Base-by-base conservation (phyloP, 2,888 invertebrate species). In the Lypha dubia region DNA sequence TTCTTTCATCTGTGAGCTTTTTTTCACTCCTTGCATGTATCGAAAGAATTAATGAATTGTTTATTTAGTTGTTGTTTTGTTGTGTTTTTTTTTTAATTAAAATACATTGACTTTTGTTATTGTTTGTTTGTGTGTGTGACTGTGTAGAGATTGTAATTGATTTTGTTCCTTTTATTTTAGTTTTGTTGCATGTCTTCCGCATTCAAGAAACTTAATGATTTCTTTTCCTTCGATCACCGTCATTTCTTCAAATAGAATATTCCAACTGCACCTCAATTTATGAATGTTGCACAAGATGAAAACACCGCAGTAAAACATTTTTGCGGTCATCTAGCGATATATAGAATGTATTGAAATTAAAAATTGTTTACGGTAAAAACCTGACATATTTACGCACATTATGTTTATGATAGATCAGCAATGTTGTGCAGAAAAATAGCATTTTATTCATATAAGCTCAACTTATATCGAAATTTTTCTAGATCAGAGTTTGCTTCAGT, bases 31-130 rank as follows among this genome's bases (percentile, higher is more conserved):
- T 70, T 24, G 46, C n/a, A 15, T 38, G 68, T 62, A 70, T 51
- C 56, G 63, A 56, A 46, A 71, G 71, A 71, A 79, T 71, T 58
- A 79, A 73, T 65, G 38, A 58, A 73, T 67, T 79, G 73, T 73
- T 79, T 79, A 73, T 73, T 79, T 51, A 41, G 49, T 41, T 65
- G 62, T 35, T 32, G 20, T 22, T 56, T 38, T 46, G 35, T 62
- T 62, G 15, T 63, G 5, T 75, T 46, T 80, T 84, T 60, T 51
- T 17, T 81, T 84, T 77, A 84, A 80, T 81, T 84, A 80, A 80
- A 77, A 62, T 77, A 74, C 80, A 80, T 49, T 63, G 68, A 63
- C 80, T 80, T 74, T 74, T 73, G 32, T 44, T 67, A 53, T 84
- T 80, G 60, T 24, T 70, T 46, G n/a, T 68, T 17, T 17, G 44